Evolutionary conservation across 2,888 invertebrate species (phyloP), one percentile per base, ranked within the genome.

Genomic region (Dryococelus australis): DNA sequence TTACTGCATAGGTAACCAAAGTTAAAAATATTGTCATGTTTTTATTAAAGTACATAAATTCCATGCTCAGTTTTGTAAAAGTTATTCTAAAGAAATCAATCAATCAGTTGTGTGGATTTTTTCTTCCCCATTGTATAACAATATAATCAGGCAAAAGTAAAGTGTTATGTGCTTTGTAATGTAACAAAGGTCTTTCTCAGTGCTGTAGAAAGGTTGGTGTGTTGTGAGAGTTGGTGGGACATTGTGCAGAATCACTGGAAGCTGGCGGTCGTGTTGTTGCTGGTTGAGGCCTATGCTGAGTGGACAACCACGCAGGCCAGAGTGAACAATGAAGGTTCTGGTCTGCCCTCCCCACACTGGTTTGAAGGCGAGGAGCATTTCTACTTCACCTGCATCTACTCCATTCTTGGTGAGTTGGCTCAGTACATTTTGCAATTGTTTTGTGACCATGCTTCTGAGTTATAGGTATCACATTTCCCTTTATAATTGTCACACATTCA

Each of bases 251-350:
- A 95, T 6, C 95, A 95, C 91, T 97, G 96, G 97, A 97, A 97
- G 92, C 92, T 98, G 84, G 94, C 96, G 13, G 93, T 98, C 20
- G 94, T 98, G 43, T 93, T 98, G 84, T 93, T 97, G 88, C 93
- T 98, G 89, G 93, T 97, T 91, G 98, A 98, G 92, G 96, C 98
- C 0, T 98, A 97, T 91, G 95, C 95, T 27, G 93, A 95, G 86
- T 97, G 96, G 95, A 90, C 28, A 20, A 65, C 24, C n/a, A n/a
- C n/a, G 65, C 65, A 65, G 65, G 65, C 8, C 65, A 8, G 65
- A n/a, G 20, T 20, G 24, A 3, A 20, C 65, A n/a, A 8, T 9
- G 80, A 65, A 0, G 16, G 1, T 24, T 27, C 12, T 43, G 83
- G 86, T 35, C 85, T 47, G 26, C 81, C 51, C 16, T 20, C 43